Evolutionary conservation across 2,888 invertebrate genomes (phyloP), one percentile per base, ranked within the genome.

Genomic region (Candidula unifasciata): DNA sequence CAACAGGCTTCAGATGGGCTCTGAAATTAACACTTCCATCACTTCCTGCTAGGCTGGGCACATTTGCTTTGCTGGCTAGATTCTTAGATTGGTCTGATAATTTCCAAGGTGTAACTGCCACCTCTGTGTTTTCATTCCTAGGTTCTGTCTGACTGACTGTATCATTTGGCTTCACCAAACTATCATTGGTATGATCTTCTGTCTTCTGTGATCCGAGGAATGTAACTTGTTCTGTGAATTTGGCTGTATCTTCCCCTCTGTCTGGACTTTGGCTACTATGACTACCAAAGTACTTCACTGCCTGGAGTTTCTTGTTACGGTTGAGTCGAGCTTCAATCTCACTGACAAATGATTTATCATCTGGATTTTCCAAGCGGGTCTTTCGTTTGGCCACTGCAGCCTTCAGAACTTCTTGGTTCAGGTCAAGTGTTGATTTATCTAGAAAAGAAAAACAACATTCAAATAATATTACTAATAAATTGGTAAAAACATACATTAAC

Each of bases 371-470:
- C 21, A 93, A 88, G 21, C 90, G 76, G 68, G 86, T 86, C 69
- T 92, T 89, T 27, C 93, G 86, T 80, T 89, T 91, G 33, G 91
- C 92, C 3, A 93, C 91, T 8, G 93, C 93, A 21, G 91, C 92
- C 79, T 92, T 88, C 44, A 93, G 89, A 8, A 92, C 93, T 71
- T 90, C 90, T 66, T 93, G 93, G 30, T 87, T 87, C 71, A 86
- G 80, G 24, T 87, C 86, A 52, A 83, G 86, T 85, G 30, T 87
- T 85, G 81, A 60, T 85, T 87, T 88, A 16, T 82, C 78, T 83
- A 87, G 83, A 68, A 76, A 33, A 35, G 33, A 76, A 76, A 52
- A n/a, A 78, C 10, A 78, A 54, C 60, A 24, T 60, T 60, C 44
- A 44, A 44, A 44, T 44, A 44, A 44, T 6, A 13, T n/a, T n/a